A percentile compares a stretch with the other conserved stretches of the same genome.
Evolutionary conservation across 2,113 vertebrate species (phyloP).

Genomic region (Polyodon spathula): DNA sequence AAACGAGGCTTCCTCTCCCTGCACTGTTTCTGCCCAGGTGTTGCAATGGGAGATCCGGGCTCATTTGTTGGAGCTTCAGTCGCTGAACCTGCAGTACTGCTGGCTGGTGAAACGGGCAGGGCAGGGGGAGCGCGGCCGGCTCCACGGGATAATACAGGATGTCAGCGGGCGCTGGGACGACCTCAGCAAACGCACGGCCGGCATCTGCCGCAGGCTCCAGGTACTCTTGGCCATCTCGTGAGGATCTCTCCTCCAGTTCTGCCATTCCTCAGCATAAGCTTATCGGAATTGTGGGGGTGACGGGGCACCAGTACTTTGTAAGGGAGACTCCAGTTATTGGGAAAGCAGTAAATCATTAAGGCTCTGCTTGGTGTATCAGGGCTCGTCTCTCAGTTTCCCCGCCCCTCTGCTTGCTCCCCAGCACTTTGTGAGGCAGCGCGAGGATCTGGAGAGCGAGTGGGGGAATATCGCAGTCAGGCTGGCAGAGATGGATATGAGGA

Average conservation of each 20-base stretch:
- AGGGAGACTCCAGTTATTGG: no score
- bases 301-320: no score
- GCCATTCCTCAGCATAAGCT: no score
- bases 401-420: conserved; percentile 19
- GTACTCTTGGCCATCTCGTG: conserved; percentile 20
- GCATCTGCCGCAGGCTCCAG: conserved; percentile 36
- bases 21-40: conserved; percentile 27
- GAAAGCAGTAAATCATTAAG: neutral
- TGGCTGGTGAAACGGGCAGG: conserved; percentile 33
- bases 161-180: conserved; percentile 49
- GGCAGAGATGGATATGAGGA: conserved; percentile 52
- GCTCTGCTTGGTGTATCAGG: neutral
- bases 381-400: neutral
- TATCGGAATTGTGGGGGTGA: no score
- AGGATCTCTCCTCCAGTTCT: no score
- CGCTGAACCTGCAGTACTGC: conserved; percentile 44
- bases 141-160: conserved; percentile 35
- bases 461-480: conserved; percentile 55
- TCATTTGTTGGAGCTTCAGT: conserved; percentile 46
- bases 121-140: conserved; percentile 29
- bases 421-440: conserved; percentile 52
- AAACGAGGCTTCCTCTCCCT: neutral
- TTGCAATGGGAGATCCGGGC: conserved; percentile 40
- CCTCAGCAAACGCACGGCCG: conserved; percentile 34
- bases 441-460: conserved; percentile 55